Percentiles rank a stretch among this genome's conserved stretches.
Evolutionary conservation across 1,140 invertebrate species (phyloP).

Genomic region (Myzus persicae): DNA sequence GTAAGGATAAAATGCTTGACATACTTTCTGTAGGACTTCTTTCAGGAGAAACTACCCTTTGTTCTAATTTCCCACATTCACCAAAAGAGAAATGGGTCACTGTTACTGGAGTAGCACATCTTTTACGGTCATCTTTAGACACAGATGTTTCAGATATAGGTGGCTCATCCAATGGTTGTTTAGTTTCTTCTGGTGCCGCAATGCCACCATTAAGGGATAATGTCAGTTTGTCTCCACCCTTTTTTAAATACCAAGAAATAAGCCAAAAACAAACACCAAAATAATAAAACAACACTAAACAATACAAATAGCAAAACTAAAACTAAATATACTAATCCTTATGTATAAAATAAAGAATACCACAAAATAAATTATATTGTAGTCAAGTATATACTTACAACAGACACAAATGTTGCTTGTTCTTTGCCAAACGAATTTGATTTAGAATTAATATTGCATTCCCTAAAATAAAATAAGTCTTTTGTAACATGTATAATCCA

Average conservation of each 20-base stretch:
- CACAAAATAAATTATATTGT: conserved; percentile 8
- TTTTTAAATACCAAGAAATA: conserved; percentile 58
- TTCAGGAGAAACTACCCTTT: conserved; percentile 63
- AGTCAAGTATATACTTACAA: conserved; percentile 70
- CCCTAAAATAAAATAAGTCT: conserved; percentile 41
- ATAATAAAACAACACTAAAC: conserved; percentile 64
- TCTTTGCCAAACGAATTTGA: conserved; percentile 63
- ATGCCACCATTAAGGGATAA: conserved; percentile 66
- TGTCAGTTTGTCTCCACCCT: conserved; percentile 81
- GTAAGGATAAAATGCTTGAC: conserved; percentile 60
- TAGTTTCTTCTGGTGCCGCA: conserved; percentile 58
- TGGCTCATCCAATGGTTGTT: conserved; percentile 55
- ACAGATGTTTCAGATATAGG: conserved; percentile 58
- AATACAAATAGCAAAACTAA: conserved; percentile 59
- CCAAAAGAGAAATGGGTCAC: conserved; percentile 69
- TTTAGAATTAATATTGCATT: conserved; percentile 43
- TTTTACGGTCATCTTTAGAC: conserved; percentile 60
- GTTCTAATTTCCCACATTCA: conserved; percentile 67
- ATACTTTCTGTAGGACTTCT: conserved; percentile 61
- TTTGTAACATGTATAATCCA: conserved; percentile 63
- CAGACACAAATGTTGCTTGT: conserved; percentile 77
- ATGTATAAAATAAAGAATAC: not conserved
- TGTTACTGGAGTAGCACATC: conserved; percentile 66
- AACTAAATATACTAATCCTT: not conserved
- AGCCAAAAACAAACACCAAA: conserved; percentile 61